Conservation (phyloP, 2,888 invertebrate genomes). For the Argyresthia albistria region DNA sequence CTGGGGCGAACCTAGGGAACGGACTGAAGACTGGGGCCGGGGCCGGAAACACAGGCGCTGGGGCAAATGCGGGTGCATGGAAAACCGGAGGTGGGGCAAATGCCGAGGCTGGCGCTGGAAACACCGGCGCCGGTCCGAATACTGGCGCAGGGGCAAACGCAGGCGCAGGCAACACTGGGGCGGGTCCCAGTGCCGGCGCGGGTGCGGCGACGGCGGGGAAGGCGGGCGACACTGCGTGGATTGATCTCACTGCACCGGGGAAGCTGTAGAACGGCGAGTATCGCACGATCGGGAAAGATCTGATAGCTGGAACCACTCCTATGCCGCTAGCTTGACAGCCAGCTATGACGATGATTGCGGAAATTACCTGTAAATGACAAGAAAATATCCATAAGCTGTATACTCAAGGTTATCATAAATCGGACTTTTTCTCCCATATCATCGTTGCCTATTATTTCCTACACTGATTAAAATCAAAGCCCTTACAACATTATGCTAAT, state of each 20-base stretch:
- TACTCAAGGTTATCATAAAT: too few relatives aligned
- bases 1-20: slow-evolving; percentile 8
- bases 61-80: slow-evolving; percentile 8
- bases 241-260: slow-evolving; percentile 47
- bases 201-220: slow-evolving; percentile 15
- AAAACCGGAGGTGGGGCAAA: slow-evolving; percentile 5
- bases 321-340: slow-evolving; percentile 56
- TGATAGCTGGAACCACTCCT: slow-evolving; percentile 39
- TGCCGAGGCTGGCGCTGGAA: slow-evolving; percentile 6
- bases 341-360: slow-evolving; percentile 42
- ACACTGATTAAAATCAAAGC: background rate
- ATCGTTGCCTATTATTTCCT: background rate
- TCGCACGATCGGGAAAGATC: slow-evolving; percentile 48
- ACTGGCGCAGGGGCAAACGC: slow-evolving; percentile 4
- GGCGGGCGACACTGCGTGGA: slow-evolving; percentile 38
- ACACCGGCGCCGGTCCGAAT: slow-evolving; percentile 12
- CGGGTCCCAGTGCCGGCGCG: slow-evolving; percentile 19
- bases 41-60: slow-evolving; percentile 4
- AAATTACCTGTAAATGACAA: slow-evolving; percentile 38
- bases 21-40: background rate
- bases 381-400: slow-evolving; percentile 2
- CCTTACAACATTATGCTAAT: background rate
- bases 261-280: slow-evolving; percentile 65
- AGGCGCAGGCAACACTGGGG: slow-evolving; percentile 20
- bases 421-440: background rate